These are phyloP conservation scores for Mirounga angustirostris DNA, from an alignment of 2,113 vertebrate species.

Conservation along the genomic window DNA sequence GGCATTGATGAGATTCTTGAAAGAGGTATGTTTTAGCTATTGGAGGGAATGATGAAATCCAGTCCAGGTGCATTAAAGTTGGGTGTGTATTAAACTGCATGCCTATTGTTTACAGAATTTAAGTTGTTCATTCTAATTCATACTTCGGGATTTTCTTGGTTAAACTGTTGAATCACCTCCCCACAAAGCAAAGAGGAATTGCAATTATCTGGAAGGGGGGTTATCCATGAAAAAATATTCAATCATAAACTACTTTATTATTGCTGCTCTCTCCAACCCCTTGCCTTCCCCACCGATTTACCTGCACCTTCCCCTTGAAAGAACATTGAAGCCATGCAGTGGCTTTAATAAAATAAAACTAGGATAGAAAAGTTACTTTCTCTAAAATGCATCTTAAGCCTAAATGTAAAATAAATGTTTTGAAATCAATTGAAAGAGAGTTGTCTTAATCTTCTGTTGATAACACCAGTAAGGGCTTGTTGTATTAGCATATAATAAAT, in stretches of 20 bases:
- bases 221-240: neutral
- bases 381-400: neutral
- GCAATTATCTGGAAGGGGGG: neutral
- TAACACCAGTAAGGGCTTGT: neutral
- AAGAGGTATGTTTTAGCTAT: neutral
- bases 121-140: neutral
- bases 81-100: neutral
- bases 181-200: neutral
- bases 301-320: neutral
- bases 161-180: neutral
- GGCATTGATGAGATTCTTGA: neutral
- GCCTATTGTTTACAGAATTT: neutral
- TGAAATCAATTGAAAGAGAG: neutral
- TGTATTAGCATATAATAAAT: neutral
- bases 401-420: slow-evolving; percentile 49
- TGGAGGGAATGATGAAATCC: neutral
- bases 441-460: slow-evolving; percentile 21
- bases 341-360: slow-evolving; percentile 18
- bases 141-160: slow-evolving; percentile 29
- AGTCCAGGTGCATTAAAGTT: neutral
- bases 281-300: neutral
- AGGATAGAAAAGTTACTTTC: neutral
- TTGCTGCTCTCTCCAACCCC: neutral
- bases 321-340: neutral
- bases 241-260: neutral